phyloP scores from a whole-genome alignment of 2,888 invertebrate species.

The Sylvicola cinctus region DNA sequence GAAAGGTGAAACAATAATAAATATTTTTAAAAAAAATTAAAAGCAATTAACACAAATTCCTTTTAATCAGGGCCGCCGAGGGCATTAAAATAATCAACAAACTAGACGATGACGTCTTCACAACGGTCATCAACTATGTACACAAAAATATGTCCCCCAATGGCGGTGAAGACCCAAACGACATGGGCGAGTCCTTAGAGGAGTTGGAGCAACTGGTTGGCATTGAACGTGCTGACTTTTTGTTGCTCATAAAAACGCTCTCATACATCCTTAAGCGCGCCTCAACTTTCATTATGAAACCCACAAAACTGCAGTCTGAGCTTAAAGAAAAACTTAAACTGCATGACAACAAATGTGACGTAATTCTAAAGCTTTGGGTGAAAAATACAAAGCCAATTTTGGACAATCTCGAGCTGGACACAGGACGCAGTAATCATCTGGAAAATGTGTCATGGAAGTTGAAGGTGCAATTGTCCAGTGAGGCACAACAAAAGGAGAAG shows the following conservation, averaged over 20 bases:
- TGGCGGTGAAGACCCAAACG: conserved; percentile 6
- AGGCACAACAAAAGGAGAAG: conserved; percentile 25
- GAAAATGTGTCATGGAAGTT: conserved; percentile 33
- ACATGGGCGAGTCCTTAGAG: conserved; percentile 13
- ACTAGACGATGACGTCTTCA: conserved; percentile 20
- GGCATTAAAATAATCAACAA: conserved; percentile 25
- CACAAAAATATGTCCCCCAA: conserved; percentile 22
- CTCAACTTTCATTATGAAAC: conserved; percentile 30
- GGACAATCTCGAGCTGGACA: conserved; percentile 27
- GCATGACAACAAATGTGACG: conserved; percentile 30
- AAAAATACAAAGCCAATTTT: conserved; percentile 29
- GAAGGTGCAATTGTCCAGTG: conserved; percentile 30
- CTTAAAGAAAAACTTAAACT: conserved; percentile 28
- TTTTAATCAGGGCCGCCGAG: conserved; percentile 18
- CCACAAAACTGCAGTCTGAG: conserved; percentile 28
- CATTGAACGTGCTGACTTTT: conserved; percentile 19
- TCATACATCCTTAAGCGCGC: conserved; percentile 29
- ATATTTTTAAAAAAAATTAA: background rate
- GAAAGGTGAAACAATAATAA: conserved; percentile 12
- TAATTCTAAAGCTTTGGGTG: conserved; percentile 32
- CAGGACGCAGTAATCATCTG: conserved; percentile 24
- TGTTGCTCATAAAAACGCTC: conserved; percentile 21
- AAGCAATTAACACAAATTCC: background rate
- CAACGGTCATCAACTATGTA: conserved; percentile 21
- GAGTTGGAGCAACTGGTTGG: conserved; percentile 21